Percentiles rank a stretch among this genome's conserved stretches.
phyloP scores from a whole-genome alignment of 1,140 invertebrate species.

The Papilio machaon region DNA sequence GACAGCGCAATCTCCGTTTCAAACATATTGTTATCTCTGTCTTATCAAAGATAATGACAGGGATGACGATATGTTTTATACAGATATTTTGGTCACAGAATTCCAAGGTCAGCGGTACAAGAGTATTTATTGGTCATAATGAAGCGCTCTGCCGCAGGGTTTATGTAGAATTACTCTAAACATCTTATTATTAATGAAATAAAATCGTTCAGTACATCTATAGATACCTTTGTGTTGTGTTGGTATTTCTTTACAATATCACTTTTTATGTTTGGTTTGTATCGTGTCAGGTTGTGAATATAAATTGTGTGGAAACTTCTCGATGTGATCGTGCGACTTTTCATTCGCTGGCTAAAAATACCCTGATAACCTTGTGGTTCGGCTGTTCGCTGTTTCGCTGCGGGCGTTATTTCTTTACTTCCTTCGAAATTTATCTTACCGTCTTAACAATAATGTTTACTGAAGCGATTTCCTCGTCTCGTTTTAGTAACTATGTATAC shows the following conservation, averaged over 20 bases:
- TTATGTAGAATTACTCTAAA: too few relatives aligned
- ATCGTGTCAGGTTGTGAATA: background rate
- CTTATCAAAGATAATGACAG: too few relatives aligned
- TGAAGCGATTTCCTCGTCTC: background rate
- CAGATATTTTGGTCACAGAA: too few relatives aligned
- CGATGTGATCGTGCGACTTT: background rate
- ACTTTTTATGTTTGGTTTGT: background rate
- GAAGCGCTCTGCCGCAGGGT: too few relatives aligned
- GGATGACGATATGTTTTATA: too few relatives aligned
- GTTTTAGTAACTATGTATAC: background rate
- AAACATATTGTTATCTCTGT: too few relatives aligned
- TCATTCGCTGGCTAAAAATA: background rate
- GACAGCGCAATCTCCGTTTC: too few relatives aligned
- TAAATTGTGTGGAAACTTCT: background rate
- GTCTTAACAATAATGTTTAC: constrained; percentile 15
- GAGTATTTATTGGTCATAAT: too few relatives aligned
- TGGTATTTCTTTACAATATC: background rate
- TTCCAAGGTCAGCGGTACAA: too few relatives aligned
- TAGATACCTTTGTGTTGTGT: background rate
- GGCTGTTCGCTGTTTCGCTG: background rate
- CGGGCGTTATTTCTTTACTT: background rate
- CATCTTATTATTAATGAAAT: too few relatives aligned
- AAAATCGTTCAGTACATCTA: too few relatives aligned
- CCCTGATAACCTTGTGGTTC: background rate
- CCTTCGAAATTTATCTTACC: constrained; percentile 20